phyloP scores from a whole-genome alignment of 2,888 invertebrate species.

The Apodemia zela region DNA sequence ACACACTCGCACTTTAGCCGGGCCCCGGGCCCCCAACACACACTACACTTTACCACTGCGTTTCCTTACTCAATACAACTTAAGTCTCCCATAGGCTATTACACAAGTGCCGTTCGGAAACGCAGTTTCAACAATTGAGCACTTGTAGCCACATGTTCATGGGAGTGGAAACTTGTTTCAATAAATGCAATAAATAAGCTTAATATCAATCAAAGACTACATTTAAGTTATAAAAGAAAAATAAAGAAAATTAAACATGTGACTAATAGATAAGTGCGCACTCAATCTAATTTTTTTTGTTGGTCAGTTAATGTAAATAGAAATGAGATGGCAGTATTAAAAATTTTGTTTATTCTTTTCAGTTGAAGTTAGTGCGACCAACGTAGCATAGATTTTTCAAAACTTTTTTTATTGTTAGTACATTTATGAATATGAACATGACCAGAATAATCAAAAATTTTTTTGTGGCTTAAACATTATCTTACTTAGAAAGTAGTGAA shows the following conservation, averaged over 20 bases:
- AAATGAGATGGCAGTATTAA: neutral
- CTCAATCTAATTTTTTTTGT: conserved; percentile 42
- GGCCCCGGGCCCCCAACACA: conserved; percentile 1
- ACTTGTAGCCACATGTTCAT: conserved; percentile 77
- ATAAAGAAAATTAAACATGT: conserved; percentile 70
- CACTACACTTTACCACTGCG: conserved; percentile 24
- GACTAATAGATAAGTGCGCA: conserved; percentile 75
- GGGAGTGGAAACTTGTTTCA: conserved; percentile 44
- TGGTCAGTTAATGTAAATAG: neutral
- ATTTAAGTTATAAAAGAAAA: conserved; percentile 38
- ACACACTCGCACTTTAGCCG: conserved; percentile 32
- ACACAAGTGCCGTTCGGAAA: conserved; percentile 54
- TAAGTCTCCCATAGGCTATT: conserved; percentile 50
- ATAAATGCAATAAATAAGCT: neutral
- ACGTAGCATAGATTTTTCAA: neutral
- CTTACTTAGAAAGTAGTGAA: conserved; percentile 16
- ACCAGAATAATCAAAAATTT: conserved; percentile 36
- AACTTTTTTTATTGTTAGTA: neutral
- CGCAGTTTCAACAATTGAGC: conserved; percentile 60
- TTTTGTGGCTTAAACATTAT: conserved; percentile 12
- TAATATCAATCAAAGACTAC: conserved; percentile 15
- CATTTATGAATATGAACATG: neutral
- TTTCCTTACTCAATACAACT: conserved; percentile 20
- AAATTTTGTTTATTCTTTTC: conserved; percentile 33
- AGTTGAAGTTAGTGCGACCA: neutral